Conservation (phyloP, 2,888 invertebrate species). For the Anagyrus pseudococci region DNA sequence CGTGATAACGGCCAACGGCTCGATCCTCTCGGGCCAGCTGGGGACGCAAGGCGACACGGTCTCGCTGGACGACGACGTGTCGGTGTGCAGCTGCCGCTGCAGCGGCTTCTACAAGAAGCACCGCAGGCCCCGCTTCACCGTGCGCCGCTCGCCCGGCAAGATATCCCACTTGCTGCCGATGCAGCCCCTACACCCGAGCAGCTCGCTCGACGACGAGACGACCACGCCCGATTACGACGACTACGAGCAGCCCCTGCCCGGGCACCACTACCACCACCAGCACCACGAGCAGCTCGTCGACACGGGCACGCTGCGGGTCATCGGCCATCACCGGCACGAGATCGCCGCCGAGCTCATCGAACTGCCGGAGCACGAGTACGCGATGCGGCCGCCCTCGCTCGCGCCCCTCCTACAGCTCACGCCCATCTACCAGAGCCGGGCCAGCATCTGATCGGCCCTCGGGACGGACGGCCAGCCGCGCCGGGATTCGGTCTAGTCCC, state of each 20-base stretch:
- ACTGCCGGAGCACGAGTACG: constrained; percentile 28
- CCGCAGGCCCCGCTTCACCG: constrained; percentile 63
- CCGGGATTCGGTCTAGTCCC: not conserved
- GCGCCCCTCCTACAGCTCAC: constrained; percentile 56
- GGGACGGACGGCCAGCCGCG: not conserved
- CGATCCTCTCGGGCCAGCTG: constrained; percentile 77
- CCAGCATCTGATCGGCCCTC: constrained; percentile 54
- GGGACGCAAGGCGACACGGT: constrained; percentile 61
- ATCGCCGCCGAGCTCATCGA: constrained; percentile 14
- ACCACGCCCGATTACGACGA: constrained; percentile 21
- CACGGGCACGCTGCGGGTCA: too few species aligned
- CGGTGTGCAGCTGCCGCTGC: constrained; percentile 64
- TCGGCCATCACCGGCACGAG: too few species aligned
- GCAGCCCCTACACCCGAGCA: constrained; percentile 54
- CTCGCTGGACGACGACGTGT: constrained; percentile 60
- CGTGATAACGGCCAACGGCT: constrained; percentile 94
- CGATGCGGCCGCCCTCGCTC: constrained; percentile 48
- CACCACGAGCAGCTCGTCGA: constrained; percentile 3
- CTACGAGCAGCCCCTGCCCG: not conserved
- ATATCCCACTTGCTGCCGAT: constrained; percentile 65
- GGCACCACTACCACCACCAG: not conserved
- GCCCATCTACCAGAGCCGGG: constrained; percentile 58
- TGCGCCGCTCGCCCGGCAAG: constrained; percentile 65
- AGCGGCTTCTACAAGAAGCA: constrained; percentile 59
- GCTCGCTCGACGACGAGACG: constrained; percentile 30